A percentile compares a stretch with the other conserved stretches of the same genome.
phyloP scores from a whole-genome alignment of 2,113 vertebrate genomes.

The Furnarius figulus region DNA sequence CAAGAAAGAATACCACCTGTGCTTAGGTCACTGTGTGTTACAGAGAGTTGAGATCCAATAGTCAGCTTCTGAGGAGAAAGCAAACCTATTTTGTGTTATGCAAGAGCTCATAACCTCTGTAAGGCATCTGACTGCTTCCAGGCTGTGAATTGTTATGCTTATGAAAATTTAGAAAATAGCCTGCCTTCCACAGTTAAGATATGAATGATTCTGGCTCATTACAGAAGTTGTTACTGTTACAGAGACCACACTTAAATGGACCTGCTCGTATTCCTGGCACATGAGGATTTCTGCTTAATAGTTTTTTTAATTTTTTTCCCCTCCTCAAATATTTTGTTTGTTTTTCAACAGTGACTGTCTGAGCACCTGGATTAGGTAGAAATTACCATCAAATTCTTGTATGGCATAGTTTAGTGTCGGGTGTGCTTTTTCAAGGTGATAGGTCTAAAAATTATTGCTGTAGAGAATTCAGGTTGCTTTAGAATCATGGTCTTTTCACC shows the following conservation, averaged over 20 bases:
- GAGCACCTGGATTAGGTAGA: background rate
- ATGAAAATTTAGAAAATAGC: background rate
- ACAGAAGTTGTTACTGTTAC: background rate
- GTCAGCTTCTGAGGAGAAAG: background rate
- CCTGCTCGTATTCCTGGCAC: background rate
- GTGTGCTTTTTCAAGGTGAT: background rate
- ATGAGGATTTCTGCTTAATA: background rate
- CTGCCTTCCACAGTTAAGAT: background rate
- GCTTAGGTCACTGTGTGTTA: background rate
- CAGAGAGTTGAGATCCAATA: background rate
- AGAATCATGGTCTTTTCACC: background rate
- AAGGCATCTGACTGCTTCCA: background rate
- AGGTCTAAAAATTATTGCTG: background rate
- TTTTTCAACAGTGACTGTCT: background rate
- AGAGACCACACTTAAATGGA: background rate
- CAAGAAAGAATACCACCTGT: background rate
- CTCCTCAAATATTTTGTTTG: background rate
- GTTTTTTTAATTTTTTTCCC: rapidly evolving
- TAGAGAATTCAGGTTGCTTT: background rate
- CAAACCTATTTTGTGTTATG: background rate
- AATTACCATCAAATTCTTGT: background rate
- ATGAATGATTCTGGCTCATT: background rate
- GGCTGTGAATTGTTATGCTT: background rate
- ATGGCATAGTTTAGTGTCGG: background rate
- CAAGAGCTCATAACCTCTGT: background rate